These are phyloP conservation scores for Xiphorhynchus elegans DNA, from an alignment of 2,113 vertebrate species.

Conservation along the genomic window DNA sequence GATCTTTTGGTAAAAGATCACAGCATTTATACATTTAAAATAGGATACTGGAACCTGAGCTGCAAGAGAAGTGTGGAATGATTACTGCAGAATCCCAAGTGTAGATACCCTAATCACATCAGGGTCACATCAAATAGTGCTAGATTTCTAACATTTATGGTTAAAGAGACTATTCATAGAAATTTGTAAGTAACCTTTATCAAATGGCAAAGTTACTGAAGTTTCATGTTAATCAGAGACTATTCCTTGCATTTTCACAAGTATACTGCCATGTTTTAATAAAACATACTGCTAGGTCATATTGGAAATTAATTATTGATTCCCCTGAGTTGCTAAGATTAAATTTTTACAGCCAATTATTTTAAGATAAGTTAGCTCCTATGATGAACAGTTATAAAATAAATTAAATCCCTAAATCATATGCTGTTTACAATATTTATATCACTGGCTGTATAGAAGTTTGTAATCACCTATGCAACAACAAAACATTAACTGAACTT, in stretches of 20 bases:
- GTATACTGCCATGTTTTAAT: background rate
- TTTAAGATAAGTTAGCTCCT: background rate
- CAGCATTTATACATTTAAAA: background rate
- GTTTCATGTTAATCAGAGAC: background rate
- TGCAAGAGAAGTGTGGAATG: background rate
- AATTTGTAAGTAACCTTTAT: background rate
- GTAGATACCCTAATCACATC: background rate
- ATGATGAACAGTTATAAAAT: background rate
- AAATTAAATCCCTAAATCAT: conserved; percentile 46
- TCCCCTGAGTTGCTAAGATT: background rate
- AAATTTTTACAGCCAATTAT: conserved; percentile 46
- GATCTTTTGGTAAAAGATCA: background rate
- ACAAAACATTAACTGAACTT: background rate
- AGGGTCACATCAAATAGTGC: background rate
- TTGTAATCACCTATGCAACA: background rate
- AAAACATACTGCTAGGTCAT: background rate
- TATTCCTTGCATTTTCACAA: background rate
- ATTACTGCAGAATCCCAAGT: background rate
- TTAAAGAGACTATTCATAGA: background rate
- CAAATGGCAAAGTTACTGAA: background rate
- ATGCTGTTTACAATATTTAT: background rate
- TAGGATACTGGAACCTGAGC: background rate
- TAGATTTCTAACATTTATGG: background rate
- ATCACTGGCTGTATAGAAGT: background rate
- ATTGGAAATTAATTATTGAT: conserved; percentile 54